A percentile compares a stretch with the other conserved stretches of the same genome.
These are phyloP conservation scores for Melanargia galathea DNA, from an alignment of 2,888 invertebrate genomes.

Conservation along the genomic window DNA sequence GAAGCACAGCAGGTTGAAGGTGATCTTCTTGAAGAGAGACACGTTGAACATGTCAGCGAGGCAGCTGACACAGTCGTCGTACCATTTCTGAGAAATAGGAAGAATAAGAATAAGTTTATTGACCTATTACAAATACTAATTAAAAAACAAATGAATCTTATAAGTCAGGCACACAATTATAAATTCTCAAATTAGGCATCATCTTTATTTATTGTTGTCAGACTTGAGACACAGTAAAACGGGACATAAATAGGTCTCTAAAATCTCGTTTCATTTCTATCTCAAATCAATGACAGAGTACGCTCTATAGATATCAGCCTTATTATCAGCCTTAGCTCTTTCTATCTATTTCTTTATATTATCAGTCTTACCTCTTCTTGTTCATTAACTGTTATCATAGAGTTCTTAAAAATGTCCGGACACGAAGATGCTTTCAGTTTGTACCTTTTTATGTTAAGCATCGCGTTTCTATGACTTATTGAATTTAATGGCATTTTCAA, in stretches of 20 bases:
- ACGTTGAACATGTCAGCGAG: slow-evolving; percentile 85
- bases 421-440: slow-evolving; percentile 93
- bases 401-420: slow-evolving; percentile 94
- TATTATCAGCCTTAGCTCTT: no score
- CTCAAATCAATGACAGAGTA: no score
- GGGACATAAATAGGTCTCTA: no score
- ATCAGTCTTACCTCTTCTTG: slow-evolving; percentile 85
- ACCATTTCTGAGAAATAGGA: slow-evolving; percentile 65
- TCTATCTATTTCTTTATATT: background rate
- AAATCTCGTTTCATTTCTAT: no score
- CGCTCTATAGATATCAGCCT: no score
- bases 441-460: slow-evolving; percentile 91
- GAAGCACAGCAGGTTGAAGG: slow-evolving; percentile 90
- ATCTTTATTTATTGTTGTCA: no score
- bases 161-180: no score
- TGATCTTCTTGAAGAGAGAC: slow-evolving; percentile 88
- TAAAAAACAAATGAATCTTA: no score
- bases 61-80: slow-evolving; percentile 65
- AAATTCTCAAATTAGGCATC: no score
- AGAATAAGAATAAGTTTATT: background rate
- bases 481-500: slow-evolving; percentile 89
- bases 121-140: no score
- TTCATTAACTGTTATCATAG: slow-evolving; percentile 92
- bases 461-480: slow-evolving; percentile 92
- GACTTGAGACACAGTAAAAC: no score